These are phyloP conservation scores for Platanista minor DNA, from an alignment of 2,113 vertebrate species.

Conservation along the genomic window DNA sequence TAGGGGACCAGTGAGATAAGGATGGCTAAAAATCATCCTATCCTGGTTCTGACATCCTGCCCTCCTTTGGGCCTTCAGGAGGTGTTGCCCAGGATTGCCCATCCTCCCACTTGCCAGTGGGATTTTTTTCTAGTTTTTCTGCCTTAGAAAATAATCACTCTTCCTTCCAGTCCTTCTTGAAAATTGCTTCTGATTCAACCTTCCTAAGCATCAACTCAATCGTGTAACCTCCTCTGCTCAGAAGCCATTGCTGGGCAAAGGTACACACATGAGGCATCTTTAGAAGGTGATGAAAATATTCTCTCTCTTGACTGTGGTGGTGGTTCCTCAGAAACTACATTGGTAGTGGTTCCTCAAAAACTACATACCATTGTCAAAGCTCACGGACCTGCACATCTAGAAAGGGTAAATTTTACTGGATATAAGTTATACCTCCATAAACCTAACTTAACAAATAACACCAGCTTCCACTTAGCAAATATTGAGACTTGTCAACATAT, in stretches of 20 bases:
- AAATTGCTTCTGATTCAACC: not conserved
- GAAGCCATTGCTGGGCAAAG: not conserved
- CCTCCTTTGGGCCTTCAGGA: not conserved
- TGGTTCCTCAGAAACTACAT: not conserved
- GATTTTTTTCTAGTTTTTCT: not conserved
- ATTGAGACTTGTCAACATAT: not conserved
- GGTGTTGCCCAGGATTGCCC: not conserved
- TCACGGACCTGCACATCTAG: not conserved
- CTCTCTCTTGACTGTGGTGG: not conserved
- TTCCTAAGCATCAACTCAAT: not conserved
- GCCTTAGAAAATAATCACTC: not conserved
- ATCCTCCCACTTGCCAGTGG: not conserved
- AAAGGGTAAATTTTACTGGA: not conserved
- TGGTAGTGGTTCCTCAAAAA: not conserved
- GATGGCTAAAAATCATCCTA: not conserved
- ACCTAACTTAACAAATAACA: not conserved
- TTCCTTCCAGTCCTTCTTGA: not conserved
- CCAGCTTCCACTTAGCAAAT: not conserved
- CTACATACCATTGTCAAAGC: not conserved
- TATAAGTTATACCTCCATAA: not conserved
- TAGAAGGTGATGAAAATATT: not conserved
- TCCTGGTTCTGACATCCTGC: not conserved
- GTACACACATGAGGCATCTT: not conserved
- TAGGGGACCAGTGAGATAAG: not conserved
- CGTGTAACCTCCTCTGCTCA: not conserved